Conservation (phyloP, 2,113 vertebrate genomes). For the Hippocampus mohnikei region DNA sequence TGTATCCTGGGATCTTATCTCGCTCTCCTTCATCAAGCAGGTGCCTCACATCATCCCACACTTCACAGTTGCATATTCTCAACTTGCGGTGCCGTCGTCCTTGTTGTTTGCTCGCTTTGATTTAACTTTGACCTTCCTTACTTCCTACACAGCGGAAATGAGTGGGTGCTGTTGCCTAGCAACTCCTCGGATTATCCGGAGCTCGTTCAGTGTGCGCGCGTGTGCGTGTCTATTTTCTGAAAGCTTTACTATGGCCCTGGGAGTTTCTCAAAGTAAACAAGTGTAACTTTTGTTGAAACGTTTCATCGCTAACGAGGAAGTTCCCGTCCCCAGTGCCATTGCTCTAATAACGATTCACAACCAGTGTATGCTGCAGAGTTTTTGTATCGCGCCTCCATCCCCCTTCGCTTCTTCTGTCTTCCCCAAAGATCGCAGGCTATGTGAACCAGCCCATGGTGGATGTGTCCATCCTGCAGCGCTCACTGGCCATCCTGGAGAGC, state of each 20-base stretch:
- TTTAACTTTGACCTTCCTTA: conserved; percentile 39
- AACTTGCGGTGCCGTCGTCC: conserved; percentile 1
- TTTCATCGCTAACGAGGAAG: background rate
- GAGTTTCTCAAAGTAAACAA: conserved; percentile 12
- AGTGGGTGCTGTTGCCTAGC: conserved; percentile 61
- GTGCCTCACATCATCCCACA: conserved; percentile 50
- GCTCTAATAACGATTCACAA: background rate
- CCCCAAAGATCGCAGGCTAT: conserved; percentile 86
- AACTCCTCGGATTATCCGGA: conserved; percentile 39
- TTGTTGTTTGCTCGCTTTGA: conserved; percentile 17
- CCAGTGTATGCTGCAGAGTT: background rate
- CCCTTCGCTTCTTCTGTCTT: background rate
- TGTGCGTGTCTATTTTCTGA: conserved; percentile 21
- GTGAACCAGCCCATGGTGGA: conserved; percentile 97
- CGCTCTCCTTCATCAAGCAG: conserved; percentile 97
- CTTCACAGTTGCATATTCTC: background rate
- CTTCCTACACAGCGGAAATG: conserved; percentile 27
- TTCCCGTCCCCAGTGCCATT: background rate
- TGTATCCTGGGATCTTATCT: conserved; percentile 97
- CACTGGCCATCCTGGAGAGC: conserved; percentile 95
- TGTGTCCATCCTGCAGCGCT: conserved; percentile 94
- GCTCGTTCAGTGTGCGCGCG: conserved; percentile 17
- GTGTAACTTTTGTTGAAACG: background rate
- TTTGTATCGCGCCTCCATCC: background rate
- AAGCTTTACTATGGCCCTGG: conserved; percentile 23